Evolutionary conservation across 2,888 invertebrate genomes (phyloP).

Genomic region (Julus scanicus): DNA sequence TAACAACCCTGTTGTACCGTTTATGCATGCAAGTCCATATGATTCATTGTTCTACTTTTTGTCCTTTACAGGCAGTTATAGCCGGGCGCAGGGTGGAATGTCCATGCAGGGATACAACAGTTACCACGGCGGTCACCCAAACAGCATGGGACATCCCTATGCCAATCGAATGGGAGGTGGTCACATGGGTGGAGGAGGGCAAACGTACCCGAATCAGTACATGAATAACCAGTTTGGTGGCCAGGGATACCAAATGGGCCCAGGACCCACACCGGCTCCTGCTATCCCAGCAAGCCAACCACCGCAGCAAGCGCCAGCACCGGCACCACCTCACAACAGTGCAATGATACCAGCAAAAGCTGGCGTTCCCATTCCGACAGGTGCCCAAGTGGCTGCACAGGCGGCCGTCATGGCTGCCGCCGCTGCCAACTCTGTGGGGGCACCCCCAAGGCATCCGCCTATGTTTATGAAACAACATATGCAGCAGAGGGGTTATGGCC

Average conservation of each 20-base stretch:
- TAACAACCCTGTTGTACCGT: conserved; percentile 41
- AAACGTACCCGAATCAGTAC: conserved; percentile 53
- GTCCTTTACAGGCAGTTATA: conserved; percentile 55
- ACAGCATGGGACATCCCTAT: conserved; percentile 57
- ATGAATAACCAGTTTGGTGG: conserved; percentile 63
- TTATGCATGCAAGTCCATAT: not conserved
- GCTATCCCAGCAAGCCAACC: conserved; percentile 57
- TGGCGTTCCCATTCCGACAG: conserved; percentile 57
- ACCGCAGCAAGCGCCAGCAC: conserved; percentile 60
- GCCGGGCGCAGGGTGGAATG: conserved; percentile 58
- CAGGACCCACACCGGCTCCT: conserved; percentile 57
- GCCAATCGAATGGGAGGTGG: conserved; percentile 55
- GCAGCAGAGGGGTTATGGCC: conserved; percentile 62
- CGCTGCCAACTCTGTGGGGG: conserved; percentile 63
- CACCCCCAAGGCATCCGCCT: conserved; percentile 60
- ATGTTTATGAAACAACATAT: conserved; percentile 72
- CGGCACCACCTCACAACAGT: conserved; percentile 57
- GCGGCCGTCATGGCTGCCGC: conserved; percentile 62
- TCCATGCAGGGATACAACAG: conserved; percentile 60
- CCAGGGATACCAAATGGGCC: conserved; percentile 51
- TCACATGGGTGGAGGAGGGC: conserved; percentile 53
- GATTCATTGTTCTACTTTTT: not conserved
- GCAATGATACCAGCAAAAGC: conserved; percentile 60
- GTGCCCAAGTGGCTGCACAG: conserved; percentile 61
- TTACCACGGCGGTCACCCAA: conserved; percentile 58